Evolutionary conservation across 2,888 invertebrate species (phyloP), one percentile per base, ranked within the genome.

Genomic region (Drosophila meridiana): DNA sequence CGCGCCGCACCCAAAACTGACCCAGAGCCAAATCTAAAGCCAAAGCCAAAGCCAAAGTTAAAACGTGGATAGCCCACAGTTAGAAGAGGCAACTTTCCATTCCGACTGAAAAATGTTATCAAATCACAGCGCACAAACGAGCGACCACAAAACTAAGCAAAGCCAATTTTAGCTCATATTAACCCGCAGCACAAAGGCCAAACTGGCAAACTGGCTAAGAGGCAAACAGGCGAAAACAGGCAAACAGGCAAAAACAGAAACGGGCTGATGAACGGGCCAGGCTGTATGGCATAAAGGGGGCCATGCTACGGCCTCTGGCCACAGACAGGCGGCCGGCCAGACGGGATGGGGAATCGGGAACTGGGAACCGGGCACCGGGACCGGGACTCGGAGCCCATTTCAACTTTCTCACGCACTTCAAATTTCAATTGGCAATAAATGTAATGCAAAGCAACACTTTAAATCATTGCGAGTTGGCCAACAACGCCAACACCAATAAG

Each of bases 391-490:
- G 73, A 87, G 76, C 80, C 90, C 86, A 91, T 91, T 91, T 87
- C 84, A 87, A 90, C 90, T 91, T 92, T 92, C 91, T 92, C 91
- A 92, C 91, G 91, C 91, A 92, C 92, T 92, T 92, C 92, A 91
- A 91, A 91, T 92, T 92, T 92, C 91, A 92, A 92, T 92, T 91
- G 92, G 91, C 90, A 91, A 92, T 92, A 91, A 92, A 92, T 92
- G 91, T 92, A 92, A 92, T 92, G 91, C 91, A 92, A 92, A 88
- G 91, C 92, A 92, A 91, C 92, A 92, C 92, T 91, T 92, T 92
- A 92, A 92, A 92, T 92, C 92, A 91, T 91, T 85, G 86, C 83
- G 85, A 84, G 88, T 86, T 84, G 74, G 80, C 73, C 76, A 82
- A 81, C 76, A 78, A 82, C 78, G 84, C 78, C 86, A 85, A 81